Conservation (phyloP, 2,888 invertebrate species). For the Invenusta paracnida region DNA sequence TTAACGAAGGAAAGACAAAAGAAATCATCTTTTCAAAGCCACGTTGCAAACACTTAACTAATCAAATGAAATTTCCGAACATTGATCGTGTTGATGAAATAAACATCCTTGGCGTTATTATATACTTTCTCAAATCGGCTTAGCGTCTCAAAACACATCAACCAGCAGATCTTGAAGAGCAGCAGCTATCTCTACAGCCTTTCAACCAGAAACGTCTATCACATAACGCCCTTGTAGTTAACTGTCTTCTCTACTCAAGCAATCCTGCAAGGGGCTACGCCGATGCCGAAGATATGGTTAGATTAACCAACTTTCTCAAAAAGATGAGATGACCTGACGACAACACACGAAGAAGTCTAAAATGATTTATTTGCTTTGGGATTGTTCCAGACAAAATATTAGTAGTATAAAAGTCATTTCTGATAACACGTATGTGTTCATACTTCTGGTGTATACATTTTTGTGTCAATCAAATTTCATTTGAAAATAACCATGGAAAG, state of each 20-base stretch:
- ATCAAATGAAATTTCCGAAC: neutral
- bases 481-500: no score
- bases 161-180: neutral
- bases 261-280: neutral
- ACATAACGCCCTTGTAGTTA: slow-evolving; percentile 18
- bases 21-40: slow-evolving; percentile 31
- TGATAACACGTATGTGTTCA: no score
- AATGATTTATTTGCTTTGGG: slow-evolving; percentile 44
- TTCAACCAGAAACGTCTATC: slow-evolving; percentile 9
- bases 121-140: slow-evolving; percentile 21
- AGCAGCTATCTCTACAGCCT: neutral
- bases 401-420: no score
- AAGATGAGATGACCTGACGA: slow-evolving; percentile 19
- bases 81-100: slow-evolving; percentile 19
- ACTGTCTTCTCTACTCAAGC: slow-evolving; percentile 5
- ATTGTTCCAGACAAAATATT: no score
- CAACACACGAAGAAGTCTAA: slow-evolving; percentile 46
- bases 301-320: slow-evolving; percentile 23
- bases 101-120: slow-evolving; percentile 14
- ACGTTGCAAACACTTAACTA: neutral
- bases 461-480: no score
- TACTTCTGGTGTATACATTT: no score
- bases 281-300: slow-evolving; percentile 5
- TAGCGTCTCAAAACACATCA: slow-evolving; percentile 11
- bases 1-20: slow-evolving; percentile 22